Conservation (phyloP, 1,140 invertebrate genomes). For the Pseudomyrmex concolor region DNA sequence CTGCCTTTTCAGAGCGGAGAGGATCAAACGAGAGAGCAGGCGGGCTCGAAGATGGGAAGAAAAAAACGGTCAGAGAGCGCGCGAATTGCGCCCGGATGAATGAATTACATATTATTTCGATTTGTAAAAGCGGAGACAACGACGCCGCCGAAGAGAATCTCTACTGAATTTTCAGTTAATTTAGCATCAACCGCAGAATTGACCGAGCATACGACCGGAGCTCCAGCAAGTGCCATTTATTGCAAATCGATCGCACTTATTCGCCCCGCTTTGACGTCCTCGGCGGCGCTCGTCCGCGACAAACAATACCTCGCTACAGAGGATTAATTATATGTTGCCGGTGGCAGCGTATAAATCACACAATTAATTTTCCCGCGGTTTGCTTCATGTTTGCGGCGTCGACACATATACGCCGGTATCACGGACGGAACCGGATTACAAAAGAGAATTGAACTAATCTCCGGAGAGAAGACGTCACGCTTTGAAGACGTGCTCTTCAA, state of each 20-base stretch:
- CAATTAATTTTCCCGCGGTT: constrained; percentile 79
- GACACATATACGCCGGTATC: constrained; percentile 67
- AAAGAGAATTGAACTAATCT: not conserved
- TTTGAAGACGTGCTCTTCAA: not conserved
- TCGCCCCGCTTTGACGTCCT: constrained; percentile 62
- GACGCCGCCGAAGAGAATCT: constrained; percentile 16
- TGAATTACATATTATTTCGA: constrained; percentile 49
- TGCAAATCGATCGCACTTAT: constrained; percentile 78
- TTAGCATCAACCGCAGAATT: constrained; percentile 76
- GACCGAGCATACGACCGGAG: constrained; percentile 53
- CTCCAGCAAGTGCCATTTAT: constrained; percentile 78
- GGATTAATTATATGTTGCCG: constrained; percentile 82
- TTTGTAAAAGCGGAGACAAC: not conserved
- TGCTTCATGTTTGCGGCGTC: constrained; percentile 63
- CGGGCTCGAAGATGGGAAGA: not conserved
- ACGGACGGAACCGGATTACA: not conserved
- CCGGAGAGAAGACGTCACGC: not conserved
- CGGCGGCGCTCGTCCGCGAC: constrained; percentile 51
- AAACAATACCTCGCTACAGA: constrained; percentile 77
- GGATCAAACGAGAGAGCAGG: not conserved
- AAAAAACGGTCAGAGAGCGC: too few relatives aligned
- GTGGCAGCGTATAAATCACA: constrained; percentile 81
- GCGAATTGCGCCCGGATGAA: not conserved
- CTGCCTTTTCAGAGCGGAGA: not conserved
- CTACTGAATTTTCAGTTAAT: constrained; percentile 78